Percentiles rank a stretch among this genome's conserved stretches.
Conservation (phyloP, 1,140 invertebrate genomes). For the Tribolium madens region DNA sequence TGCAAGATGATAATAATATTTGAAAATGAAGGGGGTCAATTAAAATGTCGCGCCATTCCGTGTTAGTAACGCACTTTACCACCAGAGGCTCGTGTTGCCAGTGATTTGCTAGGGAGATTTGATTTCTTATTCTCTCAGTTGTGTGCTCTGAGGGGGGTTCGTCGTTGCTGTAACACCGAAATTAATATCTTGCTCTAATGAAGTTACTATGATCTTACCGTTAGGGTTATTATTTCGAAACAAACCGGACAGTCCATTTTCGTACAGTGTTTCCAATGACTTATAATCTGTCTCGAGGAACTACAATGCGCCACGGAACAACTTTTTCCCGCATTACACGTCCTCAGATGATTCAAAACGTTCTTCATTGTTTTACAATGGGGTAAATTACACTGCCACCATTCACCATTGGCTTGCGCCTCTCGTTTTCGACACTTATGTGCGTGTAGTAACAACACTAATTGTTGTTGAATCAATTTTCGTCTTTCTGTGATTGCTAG, state of each 20-base stretch:
- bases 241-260: conserved; percentile 97
- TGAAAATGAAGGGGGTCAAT: too few relatives aligned
- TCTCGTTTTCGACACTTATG: conserved; percentile 98
- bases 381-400: conserved; percentile 88
- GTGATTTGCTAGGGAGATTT: too few relatives aligned
- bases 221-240: conserved; percentile 80
- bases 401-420: conserved; percentile 82
- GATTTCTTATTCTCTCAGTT: too few relatives aligned
- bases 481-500: conserved; percentile 95
- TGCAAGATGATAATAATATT: too few relatives aligned
- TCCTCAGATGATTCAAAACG: conserved; percentile 99
- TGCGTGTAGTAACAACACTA: conserved; percentile 96
- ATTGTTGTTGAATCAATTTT: conserved; percentile 98
- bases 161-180: conserved; percentile 55
- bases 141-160: conserved; percentile 63
- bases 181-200: neutral
- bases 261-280: conserved; percentile 98
- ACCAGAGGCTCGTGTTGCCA: too few relatives aligned
- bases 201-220: conserved; percentile 65
- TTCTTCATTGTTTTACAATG: conserved; percentile 99
- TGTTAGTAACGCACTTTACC: too few relatives aligned
- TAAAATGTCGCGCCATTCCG: too few relatives aligned
- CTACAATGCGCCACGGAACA: conserved; percentile 96
- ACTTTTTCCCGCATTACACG: conserved; percentile 92
- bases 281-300: conserved; percentile 97